Base-by-base conservation (phyloP, 2,888 invertebrate genomes). In the Beris chalybata region DNA sequence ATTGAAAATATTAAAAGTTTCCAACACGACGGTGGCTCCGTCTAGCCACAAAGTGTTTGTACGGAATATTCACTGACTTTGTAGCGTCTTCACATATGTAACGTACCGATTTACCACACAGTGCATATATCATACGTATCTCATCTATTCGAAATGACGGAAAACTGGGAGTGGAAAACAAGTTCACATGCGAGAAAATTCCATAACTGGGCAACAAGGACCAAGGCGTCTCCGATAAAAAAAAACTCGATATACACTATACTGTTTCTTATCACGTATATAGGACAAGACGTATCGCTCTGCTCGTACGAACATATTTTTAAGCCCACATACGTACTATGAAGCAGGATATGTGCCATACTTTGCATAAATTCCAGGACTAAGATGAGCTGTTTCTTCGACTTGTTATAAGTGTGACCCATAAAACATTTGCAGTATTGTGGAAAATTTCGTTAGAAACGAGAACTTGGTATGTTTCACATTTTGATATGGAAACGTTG, bases 1-100 rank as follows among this genome's bases (percentile, higher is more conserved):
- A 53, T 56, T 56, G 53, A 57, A 64, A 53, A 64, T 67, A 64
- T 67, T 56, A 57, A 52, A 64, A 15, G 50, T 38, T 67, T 54
- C 64, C 45, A 53, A 61, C 43, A 61, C 22, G 52, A 11, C 29
- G 5, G 22, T 11, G 22, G 15, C 7, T n/a, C 52, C 12, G 52
- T 7, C 9, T 22, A 30, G 22, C 54, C 54, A 31, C 54, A 31
- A 31, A 54, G 31, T 31, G 12, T 12, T n/a, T 31, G 52, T 30
- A 30, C 15, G 54, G 32, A 31, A 7, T 13, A 4, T n/a, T 29
- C n/a, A 30, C 31, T 54, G 5, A 54, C 54, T n/a, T 22, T 29
- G 22, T 52, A 29, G 13, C 38, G 9, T 13, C 29, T 15, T 52
- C 15, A 13, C 29, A 11, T 13, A 50, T 15, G 5, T 54, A n/a